Percentiles rank a stretch among this genome's conserved stretches.
Conservation (phyloP, 92 coral and sea anemone genomes). For the Porites evermanni region DNA sequence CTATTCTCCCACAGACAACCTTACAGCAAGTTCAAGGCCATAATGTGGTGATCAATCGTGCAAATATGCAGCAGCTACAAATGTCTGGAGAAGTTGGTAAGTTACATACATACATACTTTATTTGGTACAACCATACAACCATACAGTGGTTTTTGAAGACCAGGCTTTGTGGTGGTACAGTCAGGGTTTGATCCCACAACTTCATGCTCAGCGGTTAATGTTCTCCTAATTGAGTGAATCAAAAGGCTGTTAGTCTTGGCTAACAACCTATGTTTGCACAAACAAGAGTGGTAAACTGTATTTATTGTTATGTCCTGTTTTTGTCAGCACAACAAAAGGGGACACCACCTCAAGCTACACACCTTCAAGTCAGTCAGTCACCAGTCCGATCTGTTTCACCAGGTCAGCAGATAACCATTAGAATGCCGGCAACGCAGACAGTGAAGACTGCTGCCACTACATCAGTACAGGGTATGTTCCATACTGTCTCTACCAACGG, state of each 20-base stretch:
- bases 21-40: conserved; percentile 24
- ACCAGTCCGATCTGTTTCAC: conserved; percentile 47
- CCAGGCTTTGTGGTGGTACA: no score
- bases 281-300: background rate
- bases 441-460: conserved; percentile 25
- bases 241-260: no score
- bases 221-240: no score
- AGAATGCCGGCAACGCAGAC: conserved; percentile 13
- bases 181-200: no score
- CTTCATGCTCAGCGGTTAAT: no score
- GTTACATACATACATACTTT: background rate
- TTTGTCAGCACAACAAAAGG: conserved; percentile 21
- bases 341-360: conserved; percentile 18
- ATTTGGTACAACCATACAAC: background rate
- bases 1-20: conserved; percentile 75
- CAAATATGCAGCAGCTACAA: conserved; percentile 69
- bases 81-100: conserved; percentile 52
- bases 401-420: conserved; percentile 55
- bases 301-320: background rate
- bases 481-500: background rate
- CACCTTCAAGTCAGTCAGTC: conserved; percentile 44
- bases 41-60: conserved; percentile 53
- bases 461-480: conserved; percentile 35
- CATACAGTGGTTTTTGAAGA: no score
- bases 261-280: no score